A percentile compares a stretch with the other conserved stretches of the same genome.
Conservation (phyloP, 2,797 vertebrate species). For the Rhabdomys pumilio region DNA sequence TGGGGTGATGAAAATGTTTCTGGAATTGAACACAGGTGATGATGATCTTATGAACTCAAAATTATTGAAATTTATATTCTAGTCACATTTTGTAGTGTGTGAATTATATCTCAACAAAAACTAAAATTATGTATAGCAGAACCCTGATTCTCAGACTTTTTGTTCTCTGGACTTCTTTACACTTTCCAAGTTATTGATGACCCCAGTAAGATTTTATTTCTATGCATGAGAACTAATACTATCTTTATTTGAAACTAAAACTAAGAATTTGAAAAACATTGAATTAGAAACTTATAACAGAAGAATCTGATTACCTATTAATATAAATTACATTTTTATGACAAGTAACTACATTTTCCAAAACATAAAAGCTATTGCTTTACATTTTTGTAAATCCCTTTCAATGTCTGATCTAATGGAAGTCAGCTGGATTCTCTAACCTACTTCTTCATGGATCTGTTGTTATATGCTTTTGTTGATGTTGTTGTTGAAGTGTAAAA, state of each 20-base stretch:
- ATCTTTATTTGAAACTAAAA: constrained; percentile 23
- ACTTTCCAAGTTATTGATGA: not conserved
- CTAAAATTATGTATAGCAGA: not conserved
- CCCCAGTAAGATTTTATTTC: constrained; percentile 7
- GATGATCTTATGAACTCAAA: not conserved
- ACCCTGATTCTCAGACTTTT: not conserved
- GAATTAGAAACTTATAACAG: constrained; percentile 38
- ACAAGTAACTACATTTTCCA: constrained; percentile 27
- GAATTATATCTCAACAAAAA: not conserved
- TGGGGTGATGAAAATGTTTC: not conserved
- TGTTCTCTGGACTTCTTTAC: not conserved
- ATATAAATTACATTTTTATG: constrained; percentile 35
- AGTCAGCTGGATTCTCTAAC: constrained; percentile 29
- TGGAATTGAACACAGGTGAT: constrained; percentile 3
- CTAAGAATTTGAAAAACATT: not conserved
- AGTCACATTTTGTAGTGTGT: not conserved
- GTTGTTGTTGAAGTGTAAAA: not conserved
- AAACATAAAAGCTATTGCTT: constrained; percentile 38
- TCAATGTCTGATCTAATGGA: constrained; percentile 17
- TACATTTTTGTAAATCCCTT: constrained; percentile 29
- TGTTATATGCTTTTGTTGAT: not conserved
- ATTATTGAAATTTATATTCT: not conserved
- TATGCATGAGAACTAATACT: not conserved
- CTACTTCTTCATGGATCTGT: not conserved
- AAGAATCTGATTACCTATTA: constrained; percentile 30